Evolutionary conservation across 2,113 vertebrate genomes (phyloP), one percentile per base, ranked within the genome.

Genomic region (Asarcornis scutulata): DNA sequence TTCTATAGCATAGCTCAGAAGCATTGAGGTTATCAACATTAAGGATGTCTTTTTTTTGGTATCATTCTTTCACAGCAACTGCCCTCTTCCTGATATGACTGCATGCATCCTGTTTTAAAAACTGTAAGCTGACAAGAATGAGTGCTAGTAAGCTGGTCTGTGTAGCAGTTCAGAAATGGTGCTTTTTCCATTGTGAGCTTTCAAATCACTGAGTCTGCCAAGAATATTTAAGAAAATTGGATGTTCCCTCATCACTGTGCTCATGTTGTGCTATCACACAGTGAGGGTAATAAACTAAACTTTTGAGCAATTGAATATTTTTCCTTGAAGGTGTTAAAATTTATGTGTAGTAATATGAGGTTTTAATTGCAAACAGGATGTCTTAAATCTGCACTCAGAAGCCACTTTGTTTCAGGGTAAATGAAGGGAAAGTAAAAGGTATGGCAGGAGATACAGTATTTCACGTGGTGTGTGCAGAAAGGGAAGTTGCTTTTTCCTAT

Each of bases 41-140:
- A 50, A 67, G 84, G 84, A 85, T 79, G 73, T 95, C 75, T 96
- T 95, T 89, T 1, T 92, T 48, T 48, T 96, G 89, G 93, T 97
- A 85, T 96, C 95, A 46, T 93, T 88, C 78, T 95, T 91, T 89
- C 78, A 91, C 95, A 93, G 95, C 84, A 93, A 22, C 95, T 96
- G 89, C 78, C 69, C 75, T 95, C 87, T 96, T 97, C 96, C 95
- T 97, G 94, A 83, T 91, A 95, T 95, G 94, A 96, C 87, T 97
- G 91, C 67, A n/a, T 89, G 93, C 93, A 96, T 97, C 96, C 96
- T 96, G 96, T 97, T 92, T n/a, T 58, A 93, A 76, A 76, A 89
- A 72, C 93, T 94, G 73, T 81, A 21, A 89, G 75, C 87, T 88
- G 87, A 89, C 91, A 85, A 69, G 71, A 91, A 48, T 73, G 89